phyloP scores from a whole-genome alignment of 1,140 invertebrate genomes.

The Sarcophaga bullata region DNA sequence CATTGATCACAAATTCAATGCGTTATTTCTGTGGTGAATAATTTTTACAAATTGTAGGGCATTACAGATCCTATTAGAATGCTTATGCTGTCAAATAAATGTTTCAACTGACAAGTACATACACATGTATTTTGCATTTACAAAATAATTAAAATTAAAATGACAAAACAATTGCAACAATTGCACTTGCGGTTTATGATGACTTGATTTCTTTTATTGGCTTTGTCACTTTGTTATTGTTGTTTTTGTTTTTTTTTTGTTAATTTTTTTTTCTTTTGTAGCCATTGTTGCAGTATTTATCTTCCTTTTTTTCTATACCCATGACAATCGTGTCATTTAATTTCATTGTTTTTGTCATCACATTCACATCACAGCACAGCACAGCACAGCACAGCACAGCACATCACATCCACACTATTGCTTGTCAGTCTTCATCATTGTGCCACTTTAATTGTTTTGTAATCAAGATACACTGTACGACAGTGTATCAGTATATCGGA shows the following conservation, averaged over 20 bases:
- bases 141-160: too few species aligned
- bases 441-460: conserved; percentile 24
- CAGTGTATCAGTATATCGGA: neutral
- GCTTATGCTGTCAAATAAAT: too few species aligned
- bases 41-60: too few species aligned
- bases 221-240: neutral
- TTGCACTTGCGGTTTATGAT: neutral
- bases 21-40: too few species aligned
- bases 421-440: neutral
- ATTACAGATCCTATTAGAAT: too few species aligned
- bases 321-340: conserved; percentile 11
- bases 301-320: neutral
- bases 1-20: too few species aligned
- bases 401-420: neutral
- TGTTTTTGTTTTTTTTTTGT: neutral
- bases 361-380: neutral
- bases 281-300: neutral
- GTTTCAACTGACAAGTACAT: too few species aligned
- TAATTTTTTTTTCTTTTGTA: neutral
- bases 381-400: neutral
- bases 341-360: conserved; percentile 13
- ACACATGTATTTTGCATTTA: too few species aligned
- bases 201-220: conserved; percentile 11
- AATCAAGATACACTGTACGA: conserved; percentile 5
- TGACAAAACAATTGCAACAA: neutral